Base-by-base conservation (phyloP, 2,888 invertebrate genomes). In the Bellardia pandia region DNA sequence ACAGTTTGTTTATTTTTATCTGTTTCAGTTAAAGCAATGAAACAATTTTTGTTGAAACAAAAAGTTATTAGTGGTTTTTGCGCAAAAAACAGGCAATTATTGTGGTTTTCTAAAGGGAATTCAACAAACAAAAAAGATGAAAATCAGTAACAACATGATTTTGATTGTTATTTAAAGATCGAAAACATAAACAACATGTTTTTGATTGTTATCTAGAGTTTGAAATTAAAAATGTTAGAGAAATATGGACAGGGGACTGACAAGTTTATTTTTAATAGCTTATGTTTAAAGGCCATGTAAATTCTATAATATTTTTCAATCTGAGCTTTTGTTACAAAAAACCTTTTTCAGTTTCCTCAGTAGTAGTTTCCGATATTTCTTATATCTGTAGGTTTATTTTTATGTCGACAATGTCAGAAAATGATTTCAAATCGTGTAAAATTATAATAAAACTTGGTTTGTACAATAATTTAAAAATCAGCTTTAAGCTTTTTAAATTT, bases 51-150 rank as follows among this genome's bases (percentile, higher is more conserved):
- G 40, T 72, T 82, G 62, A 7, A 33, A 45, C 6, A 13, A 64
- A 82, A 82, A 86, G 78, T 82, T 86, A 78, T 82, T 82, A 78
- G 77, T 74, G 86, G 77, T 75, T 48, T 53, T 33, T 7, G 14
- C 58, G 3, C n/a, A 48, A 48, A 14, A 60, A 66, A 30, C 77
- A 68, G 68, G 9, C 80, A 87, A 74, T 87, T 84, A 78, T 81
- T 80, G 68, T 14, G 77, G 74, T 77, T 80, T 72, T 68, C 45
- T 40, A 68, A 66, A 33, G 9, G 30, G 42, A 45, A 72, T 48
- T 7, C 0, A 66, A 56, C 51, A 58, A 40, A 51, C 58, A 37
- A 51, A 66, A 37, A 8, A 9, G 5, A 60, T 5, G 7, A 58
- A 72, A 48, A 69, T 33, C 30, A 16, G 40, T 53, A 8, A 9